Percentiles rank a stretch among this genome's conserved stretches.
Conservation (phyloP, 2,797 vertebrate species). For the Falco rusticolus region DNA sequence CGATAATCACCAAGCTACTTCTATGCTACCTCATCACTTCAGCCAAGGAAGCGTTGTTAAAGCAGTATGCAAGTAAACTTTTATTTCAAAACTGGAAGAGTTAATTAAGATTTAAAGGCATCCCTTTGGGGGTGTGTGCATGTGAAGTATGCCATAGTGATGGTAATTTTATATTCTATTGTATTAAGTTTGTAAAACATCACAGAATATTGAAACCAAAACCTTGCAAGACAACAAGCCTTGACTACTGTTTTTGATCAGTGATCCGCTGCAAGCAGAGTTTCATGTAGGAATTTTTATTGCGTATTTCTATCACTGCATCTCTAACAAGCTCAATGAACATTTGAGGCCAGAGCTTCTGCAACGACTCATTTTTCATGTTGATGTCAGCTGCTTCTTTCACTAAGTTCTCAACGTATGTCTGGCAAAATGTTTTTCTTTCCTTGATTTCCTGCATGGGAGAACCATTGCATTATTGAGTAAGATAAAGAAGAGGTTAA, state of each 20-base stretch:
- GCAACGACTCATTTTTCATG: constrained; percentile 89
- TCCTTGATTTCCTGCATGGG: constrained; percentile 77
- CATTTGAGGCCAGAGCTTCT: constrained; percentile 95
- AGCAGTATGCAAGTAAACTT: neutral
- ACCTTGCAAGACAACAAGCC: neutral
- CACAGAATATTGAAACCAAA: neutral
- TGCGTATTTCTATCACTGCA: constrained; percentile 90
- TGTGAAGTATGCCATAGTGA: neutral
- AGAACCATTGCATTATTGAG: neutral
- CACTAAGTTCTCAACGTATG: constrained; percentile 87
- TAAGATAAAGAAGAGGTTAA: neutral
- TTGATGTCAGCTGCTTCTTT: constrained; percentile 89
- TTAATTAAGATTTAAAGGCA: constrained; percentile 5
- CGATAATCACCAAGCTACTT: neutral
- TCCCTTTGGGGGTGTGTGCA: neutral
- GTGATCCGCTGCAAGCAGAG: constrained; percentile 85
- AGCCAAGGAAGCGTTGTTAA: neutral
- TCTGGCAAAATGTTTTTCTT: constrained; percentile 82
- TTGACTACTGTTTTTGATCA: constrained; percentile 70
- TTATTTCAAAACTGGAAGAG: neutral
- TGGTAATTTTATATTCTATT: neutral
- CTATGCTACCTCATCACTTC: neutral
- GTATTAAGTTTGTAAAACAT: constrained; percentile 11
- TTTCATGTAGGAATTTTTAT: constrained; percentile 85
- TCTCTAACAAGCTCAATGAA: constrained; percentile 96